Evolutionary conservation across 2,888 invertebrate species (phyloP).

Genomic region (Heteromyza rotundicornis): DNA sequence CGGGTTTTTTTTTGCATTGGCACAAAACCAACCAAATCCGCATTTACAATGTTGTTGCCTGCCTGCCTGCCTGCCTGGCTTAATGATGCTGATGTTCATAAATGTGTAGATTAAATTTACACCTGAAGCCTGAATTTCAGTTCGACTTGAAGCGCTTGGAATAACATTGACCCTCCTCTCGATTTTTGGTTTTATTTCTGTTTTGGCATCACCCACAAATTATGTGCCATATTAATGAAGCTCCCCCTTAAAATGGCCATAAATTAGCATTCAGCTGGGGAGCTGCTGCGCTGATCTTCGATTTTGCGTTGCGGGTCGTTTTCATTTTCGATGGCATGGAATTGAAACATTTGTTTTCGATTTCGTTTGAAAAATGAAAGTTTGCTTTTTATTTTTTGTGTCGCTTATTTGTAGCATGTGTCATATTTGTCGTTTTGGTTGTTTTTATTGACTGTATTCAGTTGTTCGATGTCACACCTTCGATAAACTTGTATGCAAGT

Average conservation of each 20-base stretch:
- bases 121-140: not conserved
- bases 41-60: not conserved
- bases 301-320: not conserved
- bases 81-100: conserved; percentile 4
- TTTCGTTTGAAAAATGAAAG: conserved; percentile 8
- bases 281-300: not conserved
- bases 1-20: no score
- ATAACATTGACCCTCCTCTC: not conserved
- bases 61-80: not conserved
- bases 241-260: not conserved
- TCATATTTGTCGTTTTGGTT: not conserved
- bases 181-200: not conserved
- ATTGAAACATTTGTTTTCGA: conserved; percentile 7
- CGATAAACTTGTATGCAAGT: no score
- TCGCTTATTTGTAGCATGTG: not conserved
- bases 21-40: no score
- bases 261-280: not conserved
- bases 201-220: conserved; percentile 3
- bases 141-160: not conserved
- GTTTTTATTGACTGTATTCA: not conserved
- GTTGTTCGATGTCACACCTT: conserved; percentile 1
- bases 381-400: not conserved
- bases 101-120: conserved; percentile 7
- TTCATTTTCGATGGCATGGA: not conserved
- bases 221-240: conserved; percentile 4